Percentiles rank a stretch among this genome's conserved stretches.
Evolutionary conservation across 1,140 invertebrate species (phyloP).

Genomic region (Drosophila parvula): DNA sequence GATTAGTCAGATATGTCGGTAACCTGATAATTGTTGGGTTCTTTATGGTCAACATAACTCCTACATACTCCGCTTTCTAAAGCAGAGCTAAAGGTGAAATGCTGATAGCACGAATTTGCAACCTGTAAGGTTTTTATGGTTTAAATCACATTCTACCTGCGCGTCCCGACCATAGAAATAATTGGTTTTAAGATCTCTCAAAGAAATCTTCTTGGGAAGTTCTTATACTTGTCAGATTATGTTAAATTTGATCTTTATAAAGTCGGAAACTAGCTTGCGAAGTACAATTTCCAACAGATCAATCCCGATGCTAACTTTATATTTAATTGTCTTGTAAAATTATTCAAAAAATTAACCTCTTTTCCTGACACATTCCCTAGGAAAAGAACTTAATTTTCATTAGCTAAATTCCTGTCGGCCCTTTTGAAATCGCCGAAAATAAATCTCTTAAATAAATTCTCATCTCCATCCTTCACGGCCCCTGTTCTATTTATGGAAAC

Average conservation of each 20-base stretch:
- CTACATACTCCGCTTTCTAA: neutral
- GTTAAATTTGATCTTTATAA: no score
- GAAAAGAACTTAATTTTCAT: neutral
- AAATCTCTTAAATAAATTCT: neutral
- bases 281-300: no score
- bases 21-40: conserved; percentile 10
- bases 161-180: neutral
- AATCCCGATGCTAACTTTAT: neutral
- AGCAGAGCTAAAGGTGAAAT: neutral
- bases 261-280: no score
- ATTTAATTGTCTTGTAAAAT: neutral
- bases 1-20: conserved; percentile 7
- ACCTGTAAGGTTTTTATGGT: neutral
- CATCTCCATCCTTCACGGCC: neutral
- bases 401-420: neutral
- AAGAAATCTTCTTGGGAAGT: neutral
- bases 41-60: neutral
- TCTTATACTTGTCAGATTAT: neutral
- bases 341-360: neutral
- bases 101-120: neutral
- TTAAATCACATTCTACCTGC: neutral
- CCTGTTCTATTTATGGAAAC: conserved; percentile 55
- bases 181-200: neutral
- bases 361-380: neutral
- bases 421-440: conserved; percentile 1